Evolutionary conservation across 2,888 invertebrate genomes (phyloP), one percentile per base, ranked within the genome.

Genomic region (Hydrotaea diabolus): DNA sequence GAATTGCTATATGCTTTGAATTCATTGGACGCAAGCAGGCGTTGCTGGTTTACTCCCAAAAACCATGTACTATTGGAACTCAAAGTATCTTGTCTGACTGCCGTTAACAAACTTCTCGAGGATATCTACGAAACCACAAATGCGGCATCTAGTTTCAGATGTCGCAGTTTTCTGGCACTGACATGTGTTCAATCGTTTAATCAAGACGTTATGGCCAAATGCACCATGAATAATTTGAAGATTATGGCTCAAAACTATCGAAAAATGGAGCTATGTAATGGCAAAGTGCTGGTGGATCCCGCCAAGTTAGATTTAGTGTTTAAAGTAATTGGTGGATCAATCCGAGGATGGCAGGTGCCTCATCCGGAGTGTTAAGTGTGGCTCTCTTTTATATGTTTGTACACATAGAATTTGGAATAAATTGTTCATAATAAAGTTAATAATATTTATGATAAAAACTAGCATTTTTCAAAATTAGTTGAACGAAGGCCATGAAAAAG

Each of bases 331-430:
- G 17, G 0, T 4, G 66, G 66, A 9, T 11, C 36, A 19, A 21
- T 19, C 9, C 3, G 5, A 4, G 69, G 69, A 0, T 69, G 69
- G 69, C 39, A 8, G 4, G 19, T 19, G 4, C 19, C 43, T 15
- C 69, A 69, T 69, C 31, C 31, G 31, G 17, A 17, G 0, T 69
- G 69, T 46, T 69, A 69, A 46, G 39, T 31, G 31, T 31, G 31
- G 31, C 7, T 4, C 2, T 4, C 7, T 31, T 23, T 2, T 2
- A 23, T 8, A 5, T 57, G 21, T 59, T 57, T 57, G 21, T 57
- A 57, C 7, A 57, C 5, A 1, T 19, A 2, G 23, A 39, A 3
- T 55, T 19, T 57, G 55, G 2, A 2, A 4, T 53, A 19, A 17
- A 8, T n/a, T 53, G 11, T 57, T 11, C n/a, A 8, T 21, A 26